Evolutionary conservation across 2,113 vertebrate species (phyloP).

Genomic region (Muntiacus muntjak): DNA sequence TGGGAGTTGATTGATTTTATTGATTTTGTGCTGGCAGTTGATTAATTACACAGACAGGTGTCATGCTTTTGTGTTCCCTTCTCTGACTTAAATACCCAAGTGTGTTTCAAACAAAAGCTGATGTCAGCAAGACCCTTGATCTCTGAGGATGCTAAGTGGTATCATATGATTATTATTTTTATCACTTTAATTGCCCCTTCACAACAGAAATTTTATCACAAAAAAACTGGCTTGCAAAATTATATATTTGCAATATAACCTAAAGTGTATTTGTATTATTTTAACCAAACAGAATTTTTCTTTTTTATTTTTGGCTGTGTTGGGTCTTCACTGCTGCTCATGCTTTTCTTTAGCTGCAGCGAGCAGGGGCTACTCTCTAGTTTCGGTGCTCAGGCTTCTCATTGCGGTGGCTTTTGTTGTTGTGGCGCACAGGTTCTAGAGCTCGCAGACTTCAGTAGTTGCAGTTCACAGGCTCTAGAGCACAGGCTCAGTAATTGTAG

Average conservation of each 20-base stretch:
- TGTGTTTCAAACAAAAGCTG: constrained; percentile 44
- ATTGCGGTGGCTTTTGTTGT: background rate
- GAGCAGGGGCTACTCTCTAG: background rate
- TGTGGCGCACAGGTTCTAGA: background rate
- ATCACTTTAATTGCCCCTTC: background rate
- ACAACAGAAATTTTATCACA: background rate
- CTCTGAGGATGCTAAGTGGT: background rate
- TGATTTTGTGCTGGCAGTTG: constrained; percentile 32
- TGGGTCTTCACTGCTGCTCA: background rate
- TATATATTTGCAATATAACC: background rate
- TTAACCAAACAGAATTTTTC: background rate
- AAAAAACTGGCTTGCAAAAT: constrained; percentile 14
- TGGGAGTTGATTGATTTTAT: constrained; percentile 34
- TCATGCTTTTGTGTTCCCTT: constrained; percentile 29
- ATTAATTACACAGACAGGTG: constrained; percentile 40
- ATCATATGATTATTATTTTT: constrained; percentile 9
- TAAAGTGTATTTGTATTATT: background rate
- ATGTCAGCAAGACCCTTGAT: constrained; percentile 46
- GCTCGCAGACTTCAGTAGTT: background rate
- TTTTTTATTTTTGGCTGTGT: background rate
- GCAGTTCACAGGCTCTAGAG: background rate
- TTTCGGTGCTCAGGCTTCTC: background rate
- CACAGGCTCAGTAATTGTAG: background rate
- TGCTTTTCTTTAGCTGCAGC: background rate
- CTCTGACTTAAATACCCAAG: constrained; percentile 32